These are phyloP conservation scores for Kudoa iwatai DNA, from an alignment of 30 jellyfish, hydroid and myxozoan species.

Conservation along the genomic window DNA sequence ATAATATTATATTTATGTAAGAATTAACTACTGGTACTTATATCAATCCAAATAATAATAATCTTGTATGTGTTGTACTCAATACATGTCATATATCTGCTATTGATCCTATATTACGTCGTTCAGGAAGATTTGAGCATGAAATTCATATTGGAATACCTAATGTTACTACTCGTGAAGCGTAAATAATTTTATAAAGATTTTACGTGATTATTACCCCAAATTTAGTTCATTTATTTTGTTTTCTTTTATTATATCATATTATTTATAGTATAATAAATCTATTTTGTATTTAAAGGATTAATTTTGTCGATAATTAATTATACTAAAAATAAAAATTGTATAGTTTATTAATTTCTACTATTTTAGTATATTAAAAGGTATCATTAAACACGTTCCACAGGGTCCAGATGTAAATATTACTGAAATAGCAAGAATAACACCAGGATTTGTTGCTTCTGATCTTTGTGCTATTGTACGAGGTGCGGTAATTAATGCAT, in stretches of 20 bases:
- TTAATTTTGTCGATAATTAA: not conserved
- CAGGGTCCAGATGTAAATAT: slow-evolving; percentile 9
- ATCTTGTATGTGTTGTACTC: too few relatives aligned
- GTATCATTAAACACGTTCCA: slow-evolving; percentile 19
- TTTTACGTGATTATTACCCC: too few relatives aligned
- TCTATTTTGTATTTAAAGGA: too few relatives aligned
- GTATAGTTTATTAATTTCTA: not conserved
- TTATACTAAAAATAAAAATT: not conserved
- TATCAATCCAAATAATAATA: too few relatives aligned
- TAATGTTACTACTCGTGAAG: slow-evolving; percentile 13
- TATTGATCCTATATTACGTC: slow-evolving; percentile 65
- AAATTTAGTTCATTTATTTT: too few relatives aligned
- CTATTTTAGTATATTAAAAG: slow-evolving; percentile 16
- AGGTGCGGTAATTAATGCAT: slow-evolving; percentile 25
- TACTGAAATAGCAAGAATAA: slow-evolving; percentile 17
- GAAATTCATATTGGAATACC: slow-evolving; percentile 89
- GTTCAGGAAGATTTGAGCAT: slow-evolving; percentile 92
- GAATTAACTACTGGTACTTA: too few relatives aligned
- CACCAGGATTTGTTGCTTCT: slow-evolving; percentile 96
- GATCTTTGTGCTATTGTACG: slow-evolving; percentile 66
- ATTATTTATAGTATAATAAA: too few relatives aligned
- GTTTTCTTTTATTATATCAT: too few relatives aligned
- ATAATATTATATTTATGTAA: too few relatives aligned
- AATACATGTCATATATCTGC: slow-evolving; percentile 59
- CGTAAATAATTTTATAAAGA: slow-evolving; percentile 12